Percentiles rank a stretch among this genome's conserved stretches.
Conservation (phyloP, 1,140 invertebrate species). For the Bradynema listronoti region DNA sequence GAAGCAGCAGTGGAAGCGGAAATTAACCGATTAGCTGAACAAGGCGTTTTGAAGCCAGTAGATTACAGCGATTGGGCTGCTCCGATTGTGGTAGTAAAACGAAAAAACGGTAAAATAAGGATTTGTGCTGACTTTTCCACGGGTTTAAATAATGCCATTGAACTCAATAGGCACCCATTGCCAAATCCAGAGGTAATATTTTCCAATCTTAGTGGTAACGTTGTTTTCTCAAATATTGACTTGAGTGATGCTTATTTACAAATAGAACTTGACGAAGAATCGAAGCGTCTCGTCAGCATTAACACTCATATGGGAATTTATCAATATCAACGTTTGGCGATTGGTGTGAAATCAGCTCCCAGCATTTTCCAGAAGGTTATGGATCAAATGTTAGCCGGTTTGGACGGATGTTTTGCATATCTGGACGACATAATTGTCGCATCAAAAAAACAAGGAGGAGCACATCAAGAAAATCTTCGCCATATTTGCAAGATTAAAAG, state of each 20-base stretch:
- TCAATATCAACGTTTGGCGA: constrained; percentile 55
- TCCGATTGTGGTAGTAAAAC: no score
- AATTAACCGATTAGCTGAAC: no score
- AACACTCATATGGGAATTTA: constrained; percentile 40
- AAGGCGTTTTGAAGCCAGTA: no score
- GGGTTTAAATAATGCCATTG: constrained; percentile 45
- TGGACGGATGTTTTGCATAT: constrained; percentile 44
- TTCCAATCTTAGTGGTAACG: constrained; percentile 34
- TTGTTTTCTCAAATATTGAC: constrained; percentile 51
- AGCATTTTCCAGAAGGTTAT: constrained; percentile 62
- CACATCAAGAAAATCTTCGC: no score
- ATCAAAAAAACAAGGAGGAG: no score
- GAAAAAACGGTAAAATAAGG: no score
- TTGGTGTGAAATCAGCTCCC: constrained; percentile 61
- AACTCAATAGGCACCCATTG: constrained; percentile 36
- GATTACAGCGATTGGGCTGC: no score
- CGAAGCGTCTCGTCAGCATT: constrained; percentile 31
- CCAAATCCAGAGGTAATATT: constrained; percentile 50
- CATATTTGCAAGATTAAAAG: no score
- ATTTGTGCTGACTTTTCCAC: constrained; percentile 21
- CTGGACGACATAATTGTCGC: constrained; percentile 33
- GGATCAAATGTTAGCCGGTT: constrained; percentile 57
- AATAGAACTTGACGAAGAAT: constrained; percentile 36
- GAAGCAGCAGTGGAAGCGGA: no score
- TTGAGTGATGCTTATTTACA: constrained; percentile 35